Base-by-base conservation (phyloP, 2,113 vertebrate species). In the Embiotoca jacksoni region DNA sequence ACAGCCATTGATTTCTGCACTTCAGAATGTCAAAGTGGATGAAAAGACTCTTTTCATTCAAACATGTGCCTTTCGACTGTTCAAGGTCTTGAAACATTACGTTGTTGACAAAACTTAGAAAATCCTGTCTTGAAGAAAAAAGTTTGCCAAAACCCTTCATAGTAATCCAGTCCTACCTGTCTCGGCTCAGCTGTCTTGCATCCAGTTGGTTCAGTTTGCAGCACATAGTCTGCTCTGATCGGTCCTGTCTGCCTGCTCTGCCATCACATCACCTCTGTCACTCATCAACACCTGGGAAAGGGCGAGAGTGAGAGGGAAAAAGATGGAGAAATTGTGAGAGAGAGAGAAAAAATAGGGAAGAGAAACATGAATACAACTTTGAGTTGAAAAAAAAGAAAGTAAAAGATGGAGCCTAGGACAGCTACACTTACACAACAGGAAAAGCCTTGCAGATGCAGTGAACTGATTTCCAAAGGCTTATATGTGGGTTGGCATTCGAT, bases 191-290 rank as follows among this genome's bases (percentile, higher is more conserved):
- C 54, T 0, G 72, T 50, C 70, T 64, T 53, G 72, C 65, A 69
- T 81, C 69, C 58, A 63, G 78, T 69, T 36, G 63, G 56, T 78
- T 92, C 79, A 92, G 75, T 73, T 75, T 83, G 77, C 61, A 54
- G 74, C 77, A 73, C 80, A 79, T 39, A 30, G 64, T 76, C 77
- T 65, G 60, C 77, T 82, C 63, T 70, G 77, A 67, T 77, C 76
- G 57, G 59, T 86, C 72, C 78, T 65, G 61, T 56, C 69, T 32
- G 75, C 56, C 37, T 60, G 67, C 53, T 41, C 75, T 64, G 85
- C 85, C 89, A 91, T 92, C 85, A 82, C 78, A 81, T 78, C 54
- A 61, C 77, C 36, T 61, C 67, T 60, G 71, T 82, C 67, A 64
- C 67, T 83, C 75, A 75, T 80, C 62, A 80, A 68, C 69, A 80